Percentiles rank a stretch among this genome's conserved stretches.
These are phyloP conservation scores for Sminthurides bifidus DNA, from an alignment of 1,140 invertebrate genomes.

Conservation along the genomic window DNA sequence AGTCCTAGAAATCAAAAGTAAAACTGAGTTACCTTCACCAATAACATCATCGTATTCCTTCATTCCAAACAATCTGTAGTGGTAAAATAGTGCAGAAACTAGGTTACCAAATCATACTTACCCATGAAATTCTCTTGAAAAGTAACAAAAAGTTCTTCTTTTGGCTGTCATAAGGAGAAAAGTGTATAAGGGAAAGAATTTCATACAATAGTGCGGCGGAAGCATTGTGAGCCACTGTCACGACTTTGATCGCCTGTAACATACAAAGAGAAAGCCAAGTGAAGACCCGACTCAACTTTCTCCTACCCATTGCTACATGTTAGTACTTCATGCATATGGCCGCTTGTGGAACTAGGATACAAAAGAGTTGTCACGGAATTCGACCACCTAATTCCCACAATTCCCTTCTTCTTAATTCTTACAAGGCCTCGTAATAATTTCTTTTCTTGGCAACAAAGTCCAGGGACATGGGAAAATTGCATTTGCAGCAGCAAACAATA, in stretches of 20 bases:
- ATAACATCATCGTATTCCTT: neutral
- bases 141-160: slow-evolving; percentile 5
- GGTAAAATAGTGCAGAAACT: neutral
- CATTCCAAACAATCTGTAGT: neutral
- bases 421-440: too few relatives aligned
- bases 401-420: too few relatives aligned
- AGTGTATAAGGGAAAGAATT: slow-evolving; percentile 20
- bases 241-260: slow-evolving; percentile 15
- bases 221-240: slow-evolving; percentile 19
- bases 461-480: too few relatives aligned
- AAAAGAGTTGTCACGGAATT: too few relatives aligned
- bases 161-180: slow-evolving; percentile 17
- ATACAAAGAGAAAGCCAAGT: neutral
- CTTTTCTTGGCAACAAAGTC: too few relatives aligned
- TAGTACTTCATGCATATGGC: too few relatives aligned
- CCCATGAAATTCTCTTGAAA: slow-evolving; percentile 12
- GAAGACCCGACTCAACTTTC: too few relatives aligned
- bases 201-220: slow-evolving; percentile 22
- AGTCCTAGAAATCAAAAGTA: slow-evolving; percentile 10
- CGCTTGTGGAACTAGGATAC: too few relatives aligned
- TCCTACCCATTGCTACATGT: too few relatives aligned
- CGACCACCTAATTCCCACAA: too few relatives aligned
- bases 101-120: too few relatives aligned
- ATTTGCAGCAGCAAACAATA: too few relatives aligned
- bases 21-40: neutral